These are phyloP conservation scores for Diadophis punctatus DNA, from an alignment of 2,113 vertebrate genomes.

Conservation along the genomic window DNA sequence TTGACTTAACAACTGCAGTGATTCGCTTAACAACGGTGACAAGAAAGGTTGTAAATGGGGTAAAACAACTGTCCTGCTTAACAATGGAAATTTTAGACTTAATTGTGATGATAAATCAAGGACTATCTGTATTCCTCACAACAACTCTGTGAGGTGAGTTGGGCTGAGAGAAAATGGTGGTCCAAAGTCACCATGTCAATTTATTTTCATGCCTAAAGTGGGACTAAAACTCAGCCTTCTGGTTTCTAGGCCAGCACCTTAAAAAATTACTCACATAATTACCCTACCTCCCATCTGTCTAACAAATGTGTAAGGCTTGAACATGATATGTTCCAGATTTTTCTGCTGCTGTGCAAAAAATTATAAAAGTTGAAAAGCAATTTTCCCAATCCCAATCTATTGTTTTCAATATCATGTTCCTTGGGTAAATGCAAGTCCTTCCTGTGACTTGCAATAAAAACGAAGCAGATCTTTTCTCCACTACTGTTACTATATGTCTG, in stretches of 20 bases:
- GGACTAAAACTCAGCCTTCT: background rate
- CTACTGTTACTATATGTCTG: background rate
- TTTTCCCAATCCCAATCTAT: background rate
- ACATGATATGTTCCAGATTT: background rate
- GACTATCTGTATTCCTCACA: background rate
- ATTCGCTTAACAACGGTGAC: background rate
- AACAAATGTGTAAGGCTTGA: background rate
- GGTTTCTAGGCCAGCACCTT: background rate
- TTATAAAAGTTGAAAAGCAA: background rate
- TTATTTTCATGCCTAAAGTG: background rate
- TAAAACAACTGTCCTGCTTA: background rate
- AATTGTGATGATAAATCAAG: background rate
- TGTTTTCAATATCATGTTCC: background rate
- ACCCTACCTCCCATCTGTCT: background rate
- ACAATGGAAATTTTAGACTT: background rate
- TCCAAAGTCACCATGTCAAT: background rate
- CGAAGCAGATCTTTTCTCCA: background rate
- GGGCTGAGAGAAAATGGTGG: background rate
- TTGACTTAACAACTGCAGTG: background rate
- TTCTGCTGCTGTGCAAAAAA: background rate
- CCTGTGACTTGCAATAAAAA: background rate
- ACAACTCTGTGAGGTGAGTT: background rate
- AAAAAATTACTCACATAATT: background rate
- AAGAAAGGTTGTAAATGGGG: background rate
- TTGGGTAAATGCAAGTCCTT: background rate